Percentiles rank a stretch among this genome's conserved stretches.
phyloP scores from a whole-genome alignment of 2,888 invertebrate genomes.

The Lycocerus yunnanus region DNA sequence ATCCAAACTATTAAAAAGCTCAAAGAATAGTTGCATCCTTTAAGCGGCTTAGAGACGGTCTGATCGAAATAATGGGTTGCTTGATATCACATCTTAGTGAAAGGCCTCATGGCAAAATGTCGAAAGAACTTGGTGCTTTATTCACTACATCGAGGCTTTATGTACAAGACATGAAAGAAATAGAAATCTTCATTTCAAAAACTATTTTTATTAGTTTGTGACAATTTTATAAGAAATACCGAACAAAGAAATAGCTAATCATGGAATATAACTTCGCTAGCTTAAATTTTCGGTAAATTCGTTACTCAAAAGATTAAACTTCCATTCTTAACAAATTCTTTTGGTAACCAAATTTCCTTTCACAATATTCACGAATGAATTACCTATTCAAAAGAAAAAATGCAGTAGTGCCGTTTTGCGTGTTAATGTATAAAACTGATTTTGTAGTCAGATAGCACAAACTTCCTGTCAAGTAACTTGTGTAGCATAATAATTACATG shows the following conservation, averaged over 20 bases:
- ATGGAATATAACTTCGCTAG: background rate
- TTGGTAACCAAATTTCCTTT: background rate
- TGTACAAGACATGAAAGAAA: conserved; percentile 16
- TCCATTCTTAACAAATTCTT: background rate
- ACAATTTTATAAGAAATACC: background rate
- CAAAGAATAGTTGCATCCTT: conserved; percentile 31
- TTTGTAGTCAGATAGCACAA: conserved; percentile 8
- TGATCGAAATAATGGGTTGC: conserved; percentile 28
- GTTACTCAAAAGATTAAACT: background rate
- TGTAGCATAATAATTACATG: conserved; percentile 14
- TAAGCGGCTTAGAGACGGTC: conserved; percentile 29
- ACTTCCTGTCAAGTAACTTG: conserved; percentile 15
- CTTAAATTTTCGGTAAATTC: background rate
- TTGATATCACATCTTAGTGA: conserved; percentile 25
- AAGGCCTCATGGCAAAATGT: conserved; percentile 17
- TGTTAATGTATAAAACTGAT: conserved; percentile 8
- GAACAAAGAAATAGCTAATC: background rate
- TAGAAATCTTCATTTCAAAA: conserved; percentile 1
- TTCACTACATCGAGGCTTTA: conserved; percentile 9
- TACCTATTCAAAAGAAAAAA: background rate
- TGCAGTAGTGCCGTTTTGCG: background rate
- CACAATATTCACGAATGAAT: background rate
- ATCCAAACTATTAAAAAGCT: conserved; percentile 25
- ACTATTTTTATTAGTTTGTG: background rate
- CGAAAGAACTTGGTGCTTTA: conserved; percentile 16